These are phyloP conservation scores for Ips nitidus DNA, from an alignment of 1,140 invertebrate species.

Conservation along the genomic window DNA sequence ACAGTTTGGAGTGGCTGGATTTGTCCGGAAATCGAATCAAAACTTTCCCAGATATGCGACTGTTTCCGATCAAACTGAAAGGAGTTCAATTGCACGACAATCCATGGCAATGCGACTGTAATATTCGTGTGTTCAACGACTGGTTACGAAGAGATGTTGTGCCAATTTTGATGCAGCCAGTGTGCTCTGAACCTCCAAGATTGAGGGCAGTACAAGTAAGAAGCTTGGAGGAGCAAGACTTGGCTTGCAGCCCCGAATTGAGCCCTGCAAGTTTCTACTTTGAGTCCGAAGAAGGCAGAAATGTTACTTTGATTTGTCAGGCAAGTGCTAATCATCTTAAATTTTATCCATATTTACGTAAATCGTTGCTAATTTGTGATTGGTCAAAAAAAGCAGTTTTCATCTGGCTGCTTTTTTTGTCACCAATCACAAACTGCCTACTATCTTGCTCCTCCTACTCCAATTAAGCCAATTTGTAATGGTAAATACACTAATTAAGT, in stretches of 20 bases:
- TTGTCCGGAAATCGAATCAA: constrained; percentile 77
- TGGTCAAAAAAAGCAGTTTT: too few relatives aligned
- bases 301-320: constrained; percentile 74
- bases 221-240: constrained; percentile 66
- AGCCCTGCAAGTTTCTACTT: constrained; percentile 68
- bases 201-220: constrained; percentile 68
- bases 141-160: constrained; percentile 76
- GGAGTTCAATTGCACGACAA: constrained; percentile 71
- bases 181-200: constrained; percentile 69
- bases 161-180: constrained; percentile 69
- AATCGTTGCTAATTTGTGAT: too few relatives aligned
- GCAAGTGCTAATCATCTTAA: constrained; percentile 9
- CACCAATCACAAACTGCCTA: too few relatives aligned
- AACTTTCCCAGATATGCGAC: constrained; percentile 65
- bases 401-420: too few relatives aligned
- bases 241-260: constrained; percentile 81
- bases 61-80: constrained; percentile 70
- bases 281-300: constrained; percentile 74
- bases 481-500: too few relatives aligned
- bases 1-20: constrained; percentile 79
- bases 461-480: too few relatives aligned
- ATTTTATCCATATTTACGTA: constrained; percentile 6
- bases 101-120: constrained; percentile 86
- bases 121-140: constrained; percentile 68
- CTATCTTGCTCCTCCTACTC: too few relatives aligned